Conservation (phyloP, 2,888 invertebrate genomes). For the Seira sanloemensis region DNA sequence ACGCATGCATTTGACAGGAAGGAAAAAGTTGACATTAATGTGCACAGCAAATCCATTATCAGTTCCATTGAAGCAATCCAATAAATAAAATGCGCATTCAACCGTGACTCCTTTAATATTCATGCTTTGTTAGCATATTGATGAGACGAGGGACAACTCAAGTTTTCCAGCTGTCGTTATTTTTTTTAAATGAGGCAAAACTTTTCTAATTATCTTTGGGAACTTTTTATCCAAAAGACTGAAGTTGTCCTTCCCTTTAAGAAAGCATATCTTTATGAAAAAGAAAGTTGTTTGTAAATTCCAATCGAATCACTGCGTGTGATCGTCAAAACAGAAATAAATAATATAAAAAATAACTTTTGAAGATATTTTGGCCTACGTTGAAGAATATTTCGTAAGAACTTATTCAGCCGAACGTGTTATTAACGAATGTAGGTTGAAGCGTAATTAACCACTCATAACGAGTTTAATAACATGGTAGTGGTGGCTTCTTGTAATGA, state of each 20-base stretch:
- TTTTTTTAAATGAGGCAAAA: conserved; percentile 16
- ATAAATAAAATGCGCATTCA: conserved; percentile 26
- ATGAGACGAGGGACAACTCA: conserved; percentile 15
- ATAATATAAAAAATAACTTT: too few species aligned
- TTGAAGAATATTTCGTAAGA: too few species aligned
- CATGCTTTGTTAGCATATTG: conserved; percentile 31
- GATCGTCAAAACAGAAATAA: too few species aligned
- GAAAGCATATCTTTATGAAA: neutral
- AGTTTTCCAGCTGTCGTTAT: neutral
- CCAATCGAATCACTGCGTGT: neutral
- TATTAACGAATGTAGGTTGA: conserved; percentile 29
- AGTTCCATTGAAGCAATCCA: conserved; percentile 14
- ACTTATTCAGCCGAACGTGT: too few species aligned
- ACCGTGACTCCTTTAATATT: conserved; percentile 25
- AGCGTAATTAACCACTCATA: conserved; percentile 34
- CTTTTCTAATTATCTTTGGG: conserved; percentile 49
- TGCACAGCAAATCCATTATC: too few species aligned
- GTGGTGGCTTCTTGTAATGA: too few species aligned
- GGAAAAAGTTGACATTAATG: too few species aligned
- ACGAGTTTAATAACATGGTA: neutral
- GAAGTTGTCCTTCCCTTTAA: neutral
- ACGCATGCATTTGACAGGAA: conserved; percentile 36
- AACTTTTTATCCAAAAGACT: conserved; percentile 23
- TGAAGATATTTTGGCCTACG: too few species aligned
- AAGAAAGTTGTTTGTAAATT: neutral